Base-by-base conservation (phyloP, 1,140 invertebrate species). In the Micrasema minimum region DNA sequence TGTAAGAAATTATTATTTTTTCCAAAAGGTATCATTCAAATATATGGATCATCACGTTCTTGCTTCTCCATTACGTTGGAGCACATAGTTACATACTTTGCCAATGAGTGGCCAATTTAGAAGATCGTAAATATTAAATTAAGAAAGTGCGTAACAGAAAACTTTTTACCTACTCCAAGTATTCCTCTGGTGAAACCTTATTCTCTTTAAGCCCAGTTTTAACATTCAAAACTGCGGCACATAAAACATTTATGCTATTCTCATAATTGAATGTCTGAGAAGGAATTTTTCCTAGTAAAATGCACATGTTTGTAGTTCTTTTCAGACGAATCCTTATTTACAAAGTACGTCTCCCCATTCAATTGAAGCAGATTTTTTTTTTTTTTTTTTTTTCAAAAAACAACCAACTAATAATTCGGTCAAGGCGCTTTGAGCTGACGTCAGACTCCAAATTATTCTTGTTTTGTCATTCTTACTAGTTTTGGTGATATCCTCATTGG, bases 271-370 rank as follows among this genome's bases (percentile, higher is more conserved):
- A 11, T 45, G 16, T 64, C 57, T 10, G 23, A 12, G 22, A 65
- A 68, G n/a, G n/a, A n/a, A n/a, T n/a, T n/a, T 59, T 71, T 74
- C 41, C 12, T 45, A 26, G 72, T 71, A 31, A 74, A 68, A 50
- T 74, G 23, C 14, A 74, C 38, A 11, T 65, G 35, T 26, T n/a
- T 16, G 14, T 68, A 23, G 41, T 22, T 35, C 41, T 43, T 18
- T 43, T 43, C 46, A 38, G 18, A 35, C 3, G 35, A 43, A 35
- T 65, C 43, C 11, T 22, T 16, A 22, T 16, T n/a, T 35, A 23
- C 11, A 37, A n/a, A 72, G 5, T 23, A 1, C 38, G 48, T 48
- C 55, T 5, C 57, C 53, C 57, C 53, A 35, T 65, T 65, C 11
- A 66, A 66, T 14, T 37, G 31, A n/a, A 50, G 12, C 11, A 74